Base-by-base conservation (phyloP, 2,797 vertebrate genomes). In the Falco biarmicus region DNA sequence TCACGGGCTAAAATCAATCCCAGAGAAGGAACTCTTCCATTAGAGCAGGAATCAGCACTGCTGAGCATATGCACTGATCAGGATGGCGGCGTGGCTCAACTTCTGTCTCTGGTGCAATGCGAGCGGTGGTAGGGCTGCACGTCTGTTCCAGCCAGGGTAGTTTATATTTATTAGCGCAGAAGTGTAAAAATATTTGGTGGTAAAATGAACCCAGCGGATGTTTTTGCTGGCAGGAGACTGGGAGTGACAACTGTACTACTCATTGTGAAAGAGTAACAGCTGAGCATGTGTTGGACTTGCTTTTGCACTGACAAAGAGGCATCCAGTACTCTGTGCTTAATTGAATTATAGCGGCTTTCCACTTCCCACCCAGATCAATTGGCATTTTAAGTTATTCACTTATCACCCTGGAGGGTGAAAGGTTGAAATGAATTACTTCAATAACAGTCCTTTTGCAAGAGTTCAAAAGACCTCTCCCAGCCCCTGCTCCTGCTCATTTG, bases 341-440 rank as follows among this genome's bases (percentile, higher is more conserved):
- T 89, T 11, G 43, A 94, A 98, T 97, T 97, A 97, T 45, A 85
- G 96, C 15, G 92, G 88, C 91, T 98, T 97, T 96, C 96, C 90
- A 97, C 96, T 98, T 97, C 95, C 95, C 97, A 97, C 93, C 75
- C 96, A 95, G 95, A 97, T 97, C 95, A 96, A 95, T 21, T 96
- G 90, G 95, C 87, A 65, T 74, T 91, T 86, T 63, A 78, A 84
- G 57, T 90, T 87, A 94, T 69, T 92, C 94, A 94, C 80, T 97
- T 96, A 89, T 94, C 75, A 13, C 61, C 91, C 84, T 45, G 51
- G n/a, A 95, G 60, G 73, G 70, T 39, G 53, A 85, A 85, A 92
- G 90, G 69, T 37, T 84, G 79, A 93, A 97, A 77, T 3, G 1
- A 90, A 13, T 12, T 77, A 89, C 75, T 80, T 80, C 29, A 43